Conservation (phyloP, 2,888 invertebrate genomes). For the Petrolisthes cinctipes region DNA sequence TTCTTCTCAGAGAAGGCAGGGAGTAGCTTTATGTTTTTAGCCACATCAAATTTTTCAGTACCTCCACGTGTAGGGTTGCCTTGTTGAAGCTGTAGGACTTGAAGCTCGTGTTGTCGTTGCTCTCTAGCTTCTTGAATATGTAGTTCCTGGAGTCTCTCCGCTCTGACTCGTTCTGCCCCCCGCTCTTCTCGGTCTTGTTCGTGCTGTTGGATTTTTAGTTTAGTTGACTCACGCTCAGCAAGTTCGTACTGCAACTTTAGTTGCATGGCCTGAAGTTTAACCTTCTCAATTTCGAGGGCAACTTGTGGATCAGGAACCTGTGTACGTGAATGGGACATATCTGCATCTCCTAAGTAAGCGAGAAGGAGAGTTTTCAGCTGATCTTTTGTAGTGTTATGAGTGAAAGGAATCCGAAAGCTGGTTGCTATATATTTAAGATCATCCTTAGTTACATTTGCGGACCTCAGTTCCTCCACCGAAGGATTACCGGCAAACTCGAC, state of each 20-base stretch:
- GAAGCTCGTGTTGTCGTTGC: conserved; percentile 4
- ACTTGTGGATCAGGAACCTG: not conserved
- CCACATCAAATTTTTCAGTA: conserved; percentile 3
- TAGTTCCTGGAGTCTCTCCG: not conserved
- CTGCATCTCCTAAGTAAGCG: not conserved
- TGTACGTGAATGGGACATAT: not conserved
- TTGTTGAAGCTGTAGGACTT: conserved; percentile 6
- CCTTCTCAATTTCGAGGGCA: conserved; percentile 2
- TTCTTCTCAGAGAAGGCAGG: conserved; percentile 9
- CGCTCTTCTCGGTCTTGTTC: not conserved
- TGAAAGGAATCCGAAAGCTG: not conserved
- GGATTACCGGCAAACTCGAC: conserved; percentile 4
- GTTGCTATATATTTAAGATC: conserved; percentile 9
- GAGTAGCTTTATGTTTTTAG: conserved; percentile 14
- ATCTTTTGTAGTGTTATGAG: not conserved
- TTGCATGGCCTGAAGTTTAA: not conserved
- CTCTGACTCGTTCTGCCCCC: not conserved
- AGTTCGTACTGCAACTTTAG: conserved; percentile 19
- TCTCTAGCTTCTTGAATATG: not conserved
- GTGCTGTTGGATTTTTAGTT: not conserved
- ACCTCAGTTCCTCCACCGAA: conserved; percentile 14
- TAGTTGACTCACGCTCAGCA: conserved; percentile 5
- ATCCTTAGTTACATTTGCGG: not conserved
- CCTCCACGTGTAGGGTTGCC: not conserved
- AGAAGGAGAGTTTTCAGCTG: not conserved